Conservation (phyloP, 2,888 invertebrate genomes). For the Dione vanillae region DNA sequence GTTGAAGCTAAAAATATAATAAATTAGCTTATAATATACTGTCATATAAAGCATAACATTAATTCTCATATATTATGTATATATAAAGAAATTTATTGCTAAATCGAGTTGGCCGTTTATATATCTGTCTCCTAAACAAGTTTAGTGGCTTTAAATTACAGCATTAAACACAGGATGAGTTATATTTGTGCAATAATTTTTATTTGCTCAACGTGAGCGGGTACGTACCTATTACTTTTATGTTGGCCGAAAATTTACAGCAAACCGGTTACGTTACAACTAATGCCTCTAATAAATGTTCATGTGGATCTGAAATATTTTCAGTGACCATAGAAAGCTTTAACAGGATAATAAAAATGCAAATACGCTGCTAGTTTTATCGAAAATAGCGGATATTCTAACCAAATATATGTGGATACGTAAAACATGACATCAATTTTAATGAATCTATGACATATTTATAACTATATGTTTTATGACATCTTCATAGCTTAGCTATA, state of each 20-base stretch:
- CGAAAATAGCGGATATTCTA: constrained; percentile 10
- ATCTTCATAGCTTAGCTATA: background rate
- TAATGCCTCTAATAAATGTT: constrained; percentile 28
- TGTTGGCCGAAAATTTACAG: constrained; percentile 25
- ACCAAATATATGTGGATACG: background rate
- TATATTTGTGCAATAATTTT: constrained; percentile 20
- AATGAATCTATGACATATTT: background rate
- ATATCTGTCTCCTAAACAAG: background rate
- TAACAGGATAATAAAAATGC: constrained; percentile 26
- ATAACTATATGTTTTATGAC: background rate
- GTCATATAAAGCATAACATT: background rate
- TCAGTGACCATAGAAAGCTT: constrained; percentile 23
- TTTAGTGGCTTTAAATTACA: constrained; percentile 4
- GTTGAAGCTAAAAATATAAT: background rate
- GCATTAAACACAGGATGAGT: constrained; percentile 7
- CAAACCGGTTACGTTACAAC: constrained; percentile 26
- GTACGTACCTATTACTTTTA: constrained; percentile 24
- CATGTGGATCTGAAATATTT: constrained; percentile 25
- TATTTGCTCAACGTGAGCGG: constrained; percentile 15
- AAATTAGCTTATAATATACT: background rate
- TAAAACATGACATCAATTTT: background rate
- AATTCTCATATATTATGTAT: background rate
- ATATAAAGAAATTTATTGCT: background rate
- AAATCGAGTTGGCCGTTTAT: background rate
- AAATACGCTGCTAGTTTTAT: constrained; percentile 17